Conservation (phyloP, 2,113 vertebrate species). For the Cyprinus carpio region DNA sequence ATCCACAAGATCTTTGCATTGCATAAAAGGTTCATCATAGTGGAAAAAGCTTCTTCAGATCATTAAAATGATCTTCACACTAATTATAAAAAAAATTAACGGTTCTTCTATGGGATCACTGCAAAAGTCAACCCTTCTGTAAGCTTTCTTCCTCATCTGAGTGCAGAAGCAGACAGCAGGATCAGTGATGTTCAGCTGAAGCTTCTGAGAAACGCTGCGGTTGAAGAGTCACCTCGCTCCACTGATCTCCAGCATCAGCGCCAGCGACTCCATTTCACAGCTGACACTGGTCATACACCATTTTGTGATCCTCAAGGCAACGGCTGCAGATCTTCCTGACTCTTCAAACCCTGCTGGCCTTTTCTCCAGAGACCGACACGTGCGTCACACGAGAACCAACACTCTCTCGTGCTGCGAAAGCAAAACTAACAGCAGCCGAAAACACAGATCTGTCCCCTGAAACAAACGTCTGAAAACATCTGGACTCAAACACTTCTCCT, state of each 20-base stretch:
- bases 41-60: no score
- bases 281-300: constrained; percentile 69
- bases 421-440: not conserved
- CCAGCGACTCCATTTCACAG: constrained; percentile 87
- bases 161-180: not conserved
- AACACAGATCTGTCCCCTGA: not conserved
- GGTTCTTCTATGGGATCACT: no score
- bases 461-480: not conserved
- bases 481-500: no score
- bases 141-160: not conserved
- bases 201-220: not conserved
- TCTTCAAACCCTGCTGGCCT: not conserved
- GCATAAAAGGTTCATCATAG: no score
- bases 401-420: not conserved
- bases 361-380: not conserved
- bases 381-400: not conserved
- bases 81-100: no score
- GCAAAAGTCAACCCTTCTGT: no score
- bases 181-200: not conserved
- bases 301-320: constrained; percentile 80
- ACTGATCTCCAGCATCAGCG: constrained; percentile 86
- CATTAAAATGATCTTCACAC: no score
- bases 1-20: no score
- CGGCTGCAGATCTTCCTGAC: constrained; percentile 28
- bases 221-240: constrained; percentile 64